Base-by-base conservation (phyloP, 2,113 vertebrate genomes). In the Zootoca vivipara region DNA sequence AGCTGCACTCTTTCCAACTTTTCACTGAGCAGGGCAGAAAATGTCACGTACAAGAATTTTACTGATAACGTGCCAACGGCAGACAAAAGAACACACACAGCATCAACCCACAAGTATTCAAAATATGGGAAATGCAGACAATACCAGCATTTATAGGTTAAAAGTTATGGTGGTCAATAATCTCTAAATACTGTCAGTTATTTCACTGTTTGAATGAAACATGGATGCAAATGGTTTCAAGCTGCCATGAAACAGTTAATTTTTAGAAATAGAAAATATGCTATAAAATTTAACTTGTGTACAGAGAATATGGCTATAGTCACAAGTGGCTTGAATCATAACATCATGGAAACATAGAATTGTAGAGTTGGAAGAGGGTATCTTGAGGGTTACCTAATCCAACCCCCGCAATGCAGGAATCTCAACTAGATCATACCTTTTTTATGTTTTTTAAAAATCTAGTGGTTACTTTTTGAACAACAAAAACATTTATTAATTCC, bases 11-110 rank as follows among this genome's bases (percentile, higher is more conserved):
- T 85, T 94, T 92, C 93, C 89, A 95, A 95, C 94, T 96, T 97
- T 96, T 95, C 93, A 95, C 92, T 92, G 92, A 96, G 93, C 84
- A 92, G 87, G 83, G 40, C 93, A 95, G 91, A 92, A 95, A 95
- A 89, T 87, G 81, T 64, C 0, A 0, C 22, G n/a, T 70, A 93
- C 94, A 94, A 91, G 91, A 92, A 92, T 12, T 88, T 77, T 91
- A 85, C 94, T 90, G 93, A 95, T 87, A 90, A 78, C 42, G 6
- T 65, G 78, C 83, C 73, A 85, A 88, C 56, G 80, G 35, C 81
- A 83, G 90, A 91, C 64, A 86, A 92, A 83, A 83, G 78, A 33
- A 56, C 89, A 78, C 72, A 65, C 22, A 56, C 83, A 79, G 56
- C 38, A 78, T 74, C 70, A 89, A 40, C 62, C 12, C 1, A 58